Conservation (phyloP, 2,888 invertebrate genomes). For the Hirtodrosophila duncani region DNA sequence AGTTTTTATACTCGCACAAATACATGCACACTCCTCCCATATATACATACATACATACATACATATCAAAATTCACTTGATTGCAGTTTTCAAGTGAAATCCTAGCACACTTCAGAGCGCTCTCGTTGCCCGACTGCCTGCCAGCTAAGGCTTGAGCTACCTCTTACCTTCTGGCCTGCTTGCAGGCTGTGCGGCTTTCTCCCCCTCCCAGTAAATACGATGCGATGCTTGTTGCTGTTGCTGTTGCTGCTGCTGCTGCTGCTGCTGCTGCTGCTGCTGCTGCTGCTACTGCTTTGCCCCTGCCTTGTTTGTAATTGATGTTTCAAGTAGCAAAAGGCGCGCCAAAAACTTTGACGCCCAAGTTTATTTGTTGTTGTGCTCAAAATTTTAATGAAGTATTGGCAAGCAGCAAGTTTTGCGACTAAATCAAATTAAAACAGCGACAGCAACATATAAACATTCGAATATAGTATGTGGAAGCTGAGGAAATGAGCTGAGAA, state of each 20-base stretch:
- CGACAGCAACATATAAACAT: constrained; percentile 29
- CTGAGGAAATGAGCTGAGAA: constrained; percentile 58
- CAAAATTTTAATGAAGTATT: constrained; percentile 69
- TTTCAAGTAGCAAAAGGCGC: constrained; percentile 69
- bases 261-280: constrained; percentile 25
- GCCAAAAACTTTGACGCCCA: constrained; percentile 58
- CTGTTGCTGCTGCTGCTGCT: constrained; percentile 8
- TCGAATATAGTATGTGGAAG: constrained; percentile 1
- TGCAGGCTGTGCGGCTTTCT: too few species aligned
- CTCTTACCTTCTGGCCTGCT: too few species aligned
- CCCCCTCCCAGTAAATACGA: too few species aligned
- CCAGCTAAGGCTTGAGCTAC: constrained; percentile 61
- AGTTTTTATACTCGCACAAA: constrained; percentile 61
- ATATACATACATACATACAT: constrained; percentile 15
- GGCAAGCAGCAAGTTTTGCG: constrained; percentile 61
- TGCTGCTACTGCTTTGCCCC: not conserved
- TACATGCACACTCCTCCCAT: constrained; percentile 6
- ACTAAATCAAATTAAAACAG: constrained; percentile 69
- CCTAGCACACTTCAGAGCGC: constrained; percentile 67
- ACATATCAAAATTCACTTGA: constrained; percentile 75
- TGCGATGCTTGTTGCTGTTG: constrained; percentile 12
- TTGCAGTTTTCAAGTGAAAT: constrained; percentile 76
- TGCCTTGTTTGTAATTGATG: constrained; percentile 64
- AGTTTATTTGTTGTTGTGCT: constrained; percentile 68
- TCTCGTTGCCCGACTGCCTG: constrained; percentile 64